A percentile compares a stretch with the other conserved stretches of the same genome.
Evolutionary conservation across 1,140 invertebrate genomes (phyloP).

Genomic region (Coptotermes formosanus): DNA sequence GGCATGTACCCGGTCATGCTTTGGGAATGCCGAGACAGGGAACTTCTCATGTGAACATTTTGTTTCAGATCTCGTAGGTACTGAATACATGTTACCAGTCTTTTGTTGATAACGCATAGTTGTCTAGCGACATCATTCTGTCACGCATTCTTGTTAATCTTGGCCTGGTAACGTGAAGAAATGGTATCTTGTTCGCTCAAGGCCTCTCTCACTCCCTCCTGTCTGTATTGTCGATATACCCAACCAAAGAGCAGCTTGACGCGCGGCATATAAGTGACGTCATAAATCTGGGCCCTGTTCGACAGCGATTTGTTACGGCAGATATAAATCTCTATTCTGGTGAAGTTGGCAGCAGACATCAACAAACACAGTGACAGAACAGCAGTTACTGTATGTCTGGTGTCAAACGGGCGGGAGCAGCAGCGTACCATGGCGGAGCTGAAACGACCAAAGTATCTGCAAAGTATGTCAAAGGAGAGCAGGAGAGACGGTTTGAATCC

Average conservation of each 20-base stretch:
- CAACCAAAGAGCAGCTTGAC: background rate
- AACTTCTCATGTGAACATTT: too few species aligned
- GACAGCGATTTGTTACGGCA: constrained; percentile 13
- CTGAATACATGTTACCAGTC: too few species aligned
- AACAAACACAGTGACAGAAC: background rate
- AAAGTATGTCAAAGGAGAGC: background rate
- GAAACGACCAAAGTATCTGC: background rate
- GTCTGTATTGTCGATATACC: background rate
- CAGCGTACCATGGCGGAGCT: background rate
- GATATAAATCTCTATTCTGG: constrained; percentile 13
- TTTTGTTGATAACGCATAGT: background rate
- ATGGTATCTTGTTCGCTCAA: background rate
- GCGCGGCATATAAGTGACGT: background rate
- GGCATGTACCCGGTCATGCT: too few species aligned
- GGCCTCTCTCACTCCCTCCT: background rate
- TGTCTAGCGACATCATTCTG: background rate
- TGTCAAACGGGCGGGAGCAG: background rate
- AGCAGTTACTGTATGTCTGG: background rate
- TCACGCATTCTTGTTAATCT: constrained; percentile 17
- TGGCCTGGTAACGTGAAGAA: background rate
- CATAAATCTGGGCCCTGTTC: background rate
- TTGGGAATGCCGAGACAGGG: too few species aligned
- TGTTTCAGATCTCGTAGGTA: too few species aligned
- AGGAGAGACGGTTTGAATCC: too few species aligned
- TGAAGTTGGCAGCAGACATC: constrained; percentile 4